Evolutionary conservation across 2,113 vertebrate genomes (phyloP).

Genomic region (Garra rufa): DNA sequence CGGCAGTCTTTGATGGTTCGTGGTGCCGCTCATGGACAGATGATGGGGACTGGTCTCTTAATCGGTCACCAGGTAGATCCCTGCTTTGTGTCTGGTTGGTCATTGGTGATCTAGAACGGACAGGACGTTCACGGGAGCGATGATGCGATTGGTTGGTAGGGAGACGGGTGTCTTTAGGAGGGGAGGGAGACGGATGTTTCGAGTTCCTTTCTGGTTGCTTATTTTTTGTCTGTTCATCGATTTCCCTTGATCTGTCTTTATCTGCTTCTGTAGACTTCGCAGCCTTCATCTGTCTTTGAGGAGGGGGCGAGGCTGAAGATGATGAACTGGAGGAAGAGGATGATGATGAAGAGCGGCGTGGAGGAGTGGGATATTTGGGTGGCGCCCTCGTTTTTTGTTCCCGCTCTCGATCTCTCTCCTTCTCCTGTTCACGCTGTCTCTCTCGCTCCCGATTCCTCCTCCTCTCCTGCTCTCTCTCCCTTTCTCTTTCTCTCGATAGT

Average conservation of each 20-base stretch:
- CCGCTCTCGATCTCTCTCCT: conserved; percentile 45
- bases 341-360: conserved; percentile 52
- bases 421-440: conserved; percentile 53
- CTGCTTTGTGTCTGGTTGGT: conserved; percentile 58
- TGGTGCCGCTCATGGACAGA: background rate
- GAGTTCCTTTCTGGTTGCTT: background rate
- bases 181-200: conserved; percentile 40
- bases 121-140: conserved; percentile 25
- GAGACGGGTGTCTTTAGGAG: conserved; percentile 52
- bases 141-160: conserved; percentile 44
- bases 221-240: conserved; percentile 41
- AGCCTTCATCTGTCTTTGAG: conserved; percentile 34
- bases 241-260: conserved; percentile 45
- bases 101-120: conserved; percentile 47
- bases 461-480: conserved; percentile 51
- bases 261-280: conserved; percentile 19
- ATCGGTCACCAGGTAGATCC: background rate
- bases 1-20: conserved; percentile 21
- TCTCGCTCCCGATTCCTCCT: conserved; percentile 50
- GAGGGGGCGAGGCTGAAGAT: conserved; percentile 67
- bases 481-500: conserved; percentile 67
- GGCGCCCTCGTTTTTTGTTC: conserved; percentile 25
- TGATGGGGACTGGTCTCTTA: conserved; percentile 47
- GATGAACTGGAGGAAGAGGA: conserved; percentile 72
- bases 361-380: conserved; percentile 54